Evolutionary conservation across 30 jellyfish, hydroid and myxozoan genomes (phyloP).

Genomic region (Chironex yamaguchii): DNA sequence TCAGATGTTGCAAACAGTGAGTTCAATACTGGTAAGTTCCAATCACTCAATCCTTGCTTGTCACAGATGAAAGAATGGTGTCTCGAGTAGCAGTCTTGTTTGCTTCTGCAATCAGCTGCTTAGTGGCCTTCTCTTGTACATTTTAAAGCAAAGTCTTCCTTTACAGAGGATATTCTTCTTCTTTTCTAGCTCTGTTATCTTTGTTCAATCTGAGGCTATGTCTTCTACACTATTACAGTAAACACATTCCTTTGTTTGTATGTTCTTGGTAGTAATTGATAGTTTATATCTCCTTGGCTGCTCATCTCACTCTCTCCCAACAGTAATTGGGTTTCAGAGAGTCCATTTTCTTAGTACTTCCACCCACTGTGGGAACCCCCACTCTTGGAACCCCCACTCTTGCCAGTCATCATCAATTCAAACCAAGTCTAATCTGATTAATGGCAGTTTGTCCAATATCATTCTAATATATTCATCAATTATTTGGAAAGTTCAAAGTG

Average conservation of each 20-base stretch:
- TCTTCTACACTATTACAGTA: constrained; percentile 27
- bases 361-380: constrained; percentile 70
- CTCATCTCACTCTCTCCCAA: constrained; percentile 37
- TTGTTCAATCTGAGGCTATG: constrained; percentile 2
- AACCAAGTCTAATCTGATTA: constrained; percentile 72
- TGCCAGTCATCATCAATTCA: constrained; percentile 74
- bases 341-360: constrained; percentile 72
- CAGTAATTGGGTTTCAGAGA: constrained; percentile 70
- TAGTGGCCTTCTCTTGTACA: too few relatives aligned
- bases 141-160: neutral
- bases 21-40: constrained; percentile 7
- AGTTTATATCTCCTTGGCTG: neutral
- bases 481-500: constrained; percentile 68
- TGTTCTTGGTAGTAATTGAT: neutral
- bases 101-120: constrained; percentile 55
- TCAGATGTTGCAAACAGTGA: too few relatives aligned
- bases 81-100: constrained; percentile 37
- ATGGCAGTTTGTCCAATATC: constrained; percentile 77
- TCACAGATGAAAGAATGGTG: constrained; percentile 3
- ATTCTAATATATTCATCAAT: constrained; percentile 64
- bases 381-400: too few relatives aligned
- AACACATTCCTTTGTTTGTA: constrained; percentile 8
- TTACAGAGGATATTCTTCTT: constrained; percentile 8
- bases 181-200: constrained; percentile 5
- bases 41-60: too few relatives aligned